Evolutionary conservation across 1,140 invertebrate genomes (phyloP).

Genomic region (Drosophila nebulosa): DNA sequence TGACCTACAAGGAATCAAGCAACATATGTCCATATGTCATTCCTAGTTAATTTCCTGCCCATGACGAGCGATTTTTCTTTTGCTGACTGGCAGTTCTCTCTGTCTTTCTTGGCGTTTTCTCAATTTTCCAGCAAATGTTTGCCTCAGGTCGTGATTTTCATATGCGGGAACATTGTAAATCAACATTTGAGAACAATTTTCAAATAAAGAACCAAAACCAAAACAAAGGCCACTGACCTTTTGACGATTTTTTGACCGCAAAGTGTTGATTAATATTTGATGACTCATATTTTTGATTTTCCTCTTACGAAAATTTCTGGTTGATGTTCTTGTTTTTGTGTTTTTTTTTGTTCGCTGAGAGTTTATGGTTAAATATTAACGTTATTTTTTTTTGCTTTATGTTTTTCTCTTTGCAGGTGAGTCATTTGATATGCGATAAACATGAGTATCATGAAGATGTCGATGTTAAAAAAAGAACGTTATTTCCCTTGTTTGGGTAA

Average conservation of each 20-base stretch:
- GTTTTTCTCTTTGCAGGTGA: conserved; percentile 49
- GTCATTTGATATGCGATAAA: background rate
- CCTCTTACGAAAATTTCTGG: background rate
- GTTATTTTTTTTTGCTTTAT: background rate
- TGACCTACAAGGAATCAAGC: conserved; percentile 46
- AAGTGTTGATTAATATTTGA: conserved; percentile 9
- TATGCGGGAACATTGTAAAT: conserved; percentile 24
- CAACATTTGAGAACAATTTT: conserved; percentile 12
- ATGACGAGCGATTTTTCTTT: conserved; percentile 32
- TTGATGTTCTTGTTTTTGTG: background rate
- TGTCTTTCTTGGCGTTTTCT: background rate
- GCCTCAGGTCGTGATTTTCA: conserved; percentile 11
- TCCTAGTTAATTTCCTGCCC: conserved; percentile 49
- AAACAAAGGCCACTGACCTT: background rate
- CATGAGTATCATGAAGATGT: background rate
- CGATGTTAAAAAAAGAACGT: background rate
- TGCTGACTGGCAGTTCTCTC: background rate
- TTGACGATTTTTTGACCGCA: background rate
- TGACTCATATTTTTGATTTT: background rate
- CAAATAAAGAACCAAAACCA: background rate
- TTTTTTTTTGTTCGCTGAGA: conserved; percentile 21
- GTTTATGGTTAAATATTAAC: conserved; percentile 15
- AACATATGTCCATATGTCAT: conserved; percentile 14
- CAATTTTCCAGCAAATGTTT: conserved; percentile 23
- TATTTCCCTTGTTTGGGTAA: background rate